Base-by-base conservation (phyloP, 1,140 invertebrate species). In the Varroa destructor region DNA sequence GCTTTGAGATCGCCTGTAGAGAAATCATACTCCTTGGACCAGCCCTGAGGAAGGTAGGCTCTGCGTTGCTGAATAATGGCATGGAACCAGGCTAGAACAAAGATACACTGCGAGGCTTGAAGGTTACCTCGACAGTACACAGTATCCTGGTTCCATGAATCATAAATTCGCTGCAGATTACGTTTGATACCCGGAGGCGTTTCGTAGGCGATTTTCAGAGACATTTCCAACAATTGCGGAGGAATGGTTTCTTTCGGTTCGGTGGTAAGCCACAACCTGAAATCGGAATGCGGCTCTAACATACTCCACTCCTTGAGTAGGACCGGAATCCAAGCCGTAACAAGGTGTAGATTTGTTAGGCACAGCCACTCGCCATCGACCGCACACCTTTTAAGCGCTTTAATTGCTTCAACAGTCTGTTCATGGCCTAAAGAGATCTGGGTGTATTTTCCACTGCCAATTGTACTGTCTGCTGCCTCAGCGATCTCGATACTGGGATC, bases 1-100 rank as follows among this genome's bases (percentile, higher is more conserved):
- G 89, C 88, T 72, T 86, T 83, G 0, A 95, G 80, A 80, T 96
- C 93, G 0, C 87, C 84, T 74, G 89, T 86, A 55, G 86, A 89
- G 81, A 94, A 95, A 77, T 95, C 91, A 79, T 96, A 96, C 78
- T 86, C 88, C 78, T 89, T 89, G 0, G 86, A 87, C 89, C 90
- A 92, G 1, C 89, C 89, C 81, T 83, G 87, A 6, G 88, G 90
- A 75, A 93, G 89, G 77, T 86, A 94, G 74, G 85, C 88, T 73
- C 92, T 81, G 70, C 93, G 82, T 80, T 96, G 92, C 78, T 94
- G 90, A 36, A 94, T 79, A 5, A 93, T 82, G 0, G 91, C 89
- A 78, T 94, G 90, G 72, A 92, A 83, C 86, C 88, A 91, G 6
- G 88, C 84, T 8, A 92, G 77, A 1, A 86, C 82, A 77, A 92